phyloP scores from a whole-genome alignment of 1,140 invertebrate species.

The Pseudomyrmex cubaensis region DNA sequence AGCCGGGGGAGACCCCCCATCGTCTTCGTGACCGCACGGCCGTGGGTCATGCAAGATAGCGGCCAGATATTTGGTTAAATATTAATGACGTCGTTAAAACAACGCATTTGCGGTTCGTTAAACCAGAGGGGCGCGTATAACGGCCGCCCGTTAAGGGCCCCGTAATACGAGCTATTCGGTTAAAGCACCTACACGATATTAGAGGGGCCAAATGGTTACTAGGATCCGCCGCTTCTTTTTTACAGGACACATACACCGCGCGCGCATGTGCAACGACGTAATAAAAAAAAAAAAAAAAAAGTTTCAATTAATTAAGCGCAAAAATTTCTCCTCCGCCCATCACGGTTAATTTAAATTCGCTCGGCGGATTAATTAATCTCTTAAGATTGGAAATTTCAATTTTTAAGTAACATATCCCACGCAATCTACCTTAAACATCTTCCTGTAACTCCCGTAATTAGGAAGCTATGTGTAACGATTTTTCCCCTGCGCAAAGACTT shows the following conservation, averaged over 20 bases:
- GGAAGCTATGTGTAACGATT: background rate
- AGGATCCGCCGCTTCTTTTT: constrained; percentile 46
- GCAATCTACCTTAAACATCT: background rate
- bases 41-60: constrained; percentile 70
- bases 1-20: background rate
- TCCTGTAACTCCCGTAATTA: background rate
- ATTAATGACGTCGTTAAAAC: constrained; percentile 85
- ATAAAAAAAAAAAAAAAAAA: constrained; percentile 42
- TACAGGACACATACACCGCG: constrained; percentile 4
- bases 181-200: constrained; percentile 71
- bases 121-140: constrained; percentile 79
- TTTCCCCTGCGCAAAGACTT: background rate
- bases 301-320: constrained; percentile 58
- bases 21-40: constrained; percentile 62
- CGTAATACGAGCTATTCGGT: constrained; percentile 72
- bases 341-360: constrained; percentile 6
- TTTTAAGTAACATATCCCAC: background rate
- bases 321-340: background rate
- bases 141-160: constrained; percentile 76
- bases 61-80: constrained; percentile 84
- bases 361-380: constrained; percentile 15
- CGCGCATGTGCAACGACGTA: constrained; percentile 37
- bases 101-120: constrained; percentile 85
- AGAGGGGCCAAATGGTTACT: constrained; percentile 18
- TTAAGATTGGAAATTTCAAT: constrained; percentile 6